Base-by-base conservation (phyloP, 2,113 vertebrate genomes). In the Ailurus styani region DNA sequence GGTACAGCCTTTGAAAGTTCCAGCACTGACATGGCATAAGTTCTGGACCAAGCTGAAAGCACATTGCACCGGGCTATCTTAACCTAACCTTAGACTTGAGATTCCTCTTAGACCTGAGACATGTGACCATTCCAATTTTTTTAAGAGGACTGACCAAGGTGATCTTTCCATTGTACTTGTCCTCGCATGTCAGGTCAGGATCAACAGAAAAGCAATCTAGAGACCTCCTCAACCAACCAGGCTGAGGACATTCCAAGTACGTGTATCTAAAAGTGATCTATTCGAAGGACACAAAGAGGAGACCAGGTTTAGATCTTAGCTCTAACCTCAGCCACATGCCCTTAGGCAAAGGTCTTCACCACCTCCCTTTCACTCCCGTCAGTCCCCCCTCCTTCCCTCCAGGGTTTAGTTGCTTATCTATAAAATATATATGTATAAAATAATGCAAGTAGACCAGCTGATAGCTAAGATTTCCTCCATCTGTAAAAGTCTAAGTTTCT, bases 401-500 rank as follows among this genome's bases (percentile, higher is more conserved):
- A 79, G 70, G 70, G 37, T 47, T 90, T 68, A 87, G 37, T 50
- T 77, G 68, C 37, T 78, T 91, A 68, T 85, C 84, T 70, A 47
- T 66, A 90, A 96, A 97, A 93, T 70, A 91, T n/a, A n/a, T 91
- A 68, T 85, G 81, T 70, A 47, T 66, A 90, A 96, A 97, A 93
- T 70, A 91, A 85, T 45, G 31, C 68, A 52, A 93, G 27, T 45
- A 82, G 27, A 88, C 54, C 68, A 72, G 57, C 29, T 75, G 40
- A 81, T 87, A 91, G 23, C 55, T 85, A 60, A 95, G 7, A 15
- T 87, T 93, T 45, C 25, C 45, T 95, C 23, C 4, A 77, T 57
- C 34, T 75, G 8, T 37, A 95, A 87, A 66, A 72, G 15, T 72
- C 15, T 55, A 62, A 62, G 31, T 85, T 85, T 88, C 60, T 50